phyloP scores from a whole-genome alignment of 1,140 invertebrate genomes.

The Anastrepha ludens region DNA sequence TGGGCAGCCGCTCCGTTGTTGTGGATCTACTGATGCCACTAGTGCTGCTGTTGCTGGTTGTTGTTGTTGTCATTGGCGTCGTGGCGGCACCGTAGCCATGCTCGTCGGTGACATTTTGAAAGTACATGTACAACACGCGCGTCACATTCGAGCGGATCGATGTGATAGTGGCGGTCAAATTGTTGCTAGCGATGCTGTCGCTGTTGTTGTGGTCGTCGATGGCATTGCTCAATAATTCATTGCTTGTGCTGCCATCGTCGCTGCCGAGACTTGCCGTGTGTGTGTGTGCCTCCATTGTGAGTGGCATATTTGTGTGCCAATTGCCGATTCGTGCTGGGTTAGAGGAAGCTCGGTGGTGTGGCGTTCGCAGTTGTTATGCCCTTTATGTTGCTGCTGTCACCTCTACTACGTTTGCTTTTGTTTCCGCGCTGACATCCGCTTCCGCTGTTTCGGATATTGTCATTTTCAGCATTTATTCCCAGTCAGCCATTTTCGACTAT shows the following conservation, averaged over 20 bases:
- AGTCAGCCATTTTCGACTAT: not conserved
- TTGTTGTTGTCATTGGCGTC: not conserved
- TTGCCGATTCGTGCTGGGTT: not conserved
- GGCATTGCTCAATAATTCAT: slow-evolving; percentile 33
- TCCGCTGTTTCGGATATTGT: slow-evolving; percentile 35
- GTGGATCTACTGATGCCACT: slow-evolving; percentile 5
- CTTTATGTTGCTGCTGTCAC: not conserved
- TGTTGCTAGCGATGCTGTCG: slow-evolving; percentile 1
- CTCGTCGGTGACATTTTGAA: slow-evolving; percentile 56
- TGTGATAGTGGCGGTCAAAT: slow-evolving; percentile 57
- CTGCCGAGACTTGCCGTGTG: not conserved
- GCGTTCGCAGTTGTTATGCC: not conserved
- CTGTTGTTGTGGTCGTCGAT: slow-evolving; percentile 46
- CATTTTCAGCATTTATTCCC: slow-evolving; percentile 4
- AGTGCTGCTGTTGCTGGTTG: not conserved
- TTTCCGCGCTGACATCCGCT: slow-evolving; percentile 12
- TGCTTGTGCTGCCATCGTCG: not conserved
- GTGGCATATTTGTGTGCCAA: not conserved
- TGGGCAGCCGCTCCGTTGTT: slow-evolving; percentile 36
- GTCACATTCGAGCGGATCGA: slow-evolving; percentile 57
- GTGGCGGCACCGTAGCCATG: slow-evolving; percentile 37
- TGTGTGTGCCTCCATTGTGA: not conserved
- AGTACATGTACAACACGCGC: slow-evolving; percentile 57
- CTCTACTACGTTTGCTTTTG: not conserved
- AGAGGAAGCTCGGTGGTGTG: not conserved